Evolutionary conservation across 2,888 invertebrate genomes (phyloP), one percentile per base, ranked within the genome.

Genomic region (Lobophora halterata): DNA sequence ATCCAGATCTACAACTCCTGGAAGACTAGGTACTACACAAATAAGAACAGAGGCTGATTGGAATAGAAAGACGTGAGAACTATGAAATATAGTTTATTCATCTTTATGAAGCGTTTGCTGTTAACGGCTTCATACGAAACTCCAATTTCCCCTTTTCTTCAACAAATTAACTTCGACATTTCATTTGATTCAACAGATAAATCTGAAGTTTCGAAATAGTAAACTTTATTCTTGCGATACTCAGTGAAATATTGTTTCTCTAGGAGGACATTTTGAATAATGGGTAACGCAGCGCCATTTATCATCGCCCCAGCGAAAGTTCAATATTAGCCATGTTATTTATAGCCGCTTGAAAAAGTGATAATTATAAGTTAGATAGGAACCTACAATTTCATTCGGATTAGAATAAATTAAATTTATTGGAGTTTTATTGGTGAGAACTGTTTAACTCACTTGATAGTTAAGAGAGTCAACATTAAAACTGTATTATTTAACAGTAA

Each of bases 241-340:
- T 43, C 25, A 13, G 42, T 49, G 42, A 46, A 24, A 38, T 44
- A 44, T 44, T 39, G 44, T 31, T 35, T 39, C 30, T 31, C 8
- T 18, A 35, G 35, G 35, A 33, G 46, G 45, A 52, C 49, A 52
- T 43, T 49, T 40, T 52, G 52, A 52, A 42, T 49, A 47, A 52
- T 52, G 29, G 46, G 42, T 21, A 33, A 35, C 39, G 38, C 39
- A 31, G 36, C 31, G 38, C 38, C 6, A 49, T 52, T 49, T 49
- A 52, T 52, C 52, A 52, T 38, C 25, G 24, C 45, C 48, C 27
- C 31, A 48, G 53, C 46, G 53, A 50, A 53, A 53, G 53, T 53
- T 53, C 52, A 48, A 49, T 53, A 53, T 50, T 53, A 50, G 49
- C 48, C 25, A 33, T 26, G 29, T 50, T 53, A 50, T 53, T 53